Conservation (phyloP, 2,113 vertebrate genomes). For the Syngnathus scovelli region DNA sequence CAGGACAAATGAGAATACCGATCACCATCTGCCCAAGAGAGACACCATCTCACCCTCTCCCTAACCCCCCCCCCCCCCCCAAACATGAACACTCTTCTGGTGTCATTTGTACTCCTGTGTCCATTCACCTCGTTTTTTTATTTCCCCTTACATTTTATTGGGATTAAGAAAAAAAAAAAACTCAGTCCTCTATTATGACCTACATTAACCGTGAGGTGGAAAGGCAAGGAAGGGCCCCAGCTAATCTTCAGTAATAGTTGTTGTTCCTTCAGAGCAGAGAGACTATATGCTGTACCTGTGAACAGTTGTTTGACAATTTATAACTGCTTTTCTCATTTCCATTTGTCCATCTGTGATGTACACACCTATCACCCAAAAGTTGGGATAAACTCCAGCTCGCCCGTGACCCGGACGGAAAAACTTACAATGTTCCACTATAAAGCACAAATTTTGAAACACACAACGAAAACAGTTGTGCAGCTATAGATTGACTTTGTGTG, state of each 20-base stretch:
- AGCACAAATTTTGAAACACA: neutral
- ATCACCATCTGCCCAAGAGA: constrained; percentile 66
- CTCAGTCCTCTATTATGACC: no score
- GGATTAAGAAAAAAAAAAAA: neutral
- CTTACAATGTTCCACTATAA: neutral
- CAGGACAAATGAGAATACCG: constrained; percentile 73
- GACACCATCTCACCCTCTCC: constrained; percentile 60
- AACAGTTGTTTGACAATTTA: neutral
- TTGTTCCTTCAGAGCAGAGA: no score
- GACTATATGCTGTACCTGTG: neutral
- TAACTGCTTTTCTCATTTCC: neutral
- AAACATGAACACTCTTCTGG: constrained; percentile 9
- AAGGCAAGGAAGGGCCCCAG: neutral
- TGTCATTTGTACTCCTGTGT: constrained; percentile 31
- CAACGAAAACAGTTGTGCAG: constrained; percentile 15
- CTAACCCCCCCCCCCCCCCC: constrained; percentile 35
- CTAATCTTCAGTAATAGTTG: neutral
- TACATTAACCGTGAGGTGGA: no score
- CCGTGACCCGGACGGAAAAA: neutral
- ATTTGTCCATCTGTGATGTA: neutral
- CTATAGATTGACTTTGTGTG: constrained; percentile 14
- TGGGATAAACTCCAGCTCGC: neutral
- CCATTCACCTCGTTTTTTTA: constrained; percentile 2
- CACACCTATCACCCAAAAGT: neutral
- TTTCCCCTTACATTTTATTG: neutral